Percentiles rank a stretch among this genome's conserved stretches.
phyloP scores from a whole-genome alignment of 2,113 vertebrate genomes.

The Apodemus speciosus region DNA sequence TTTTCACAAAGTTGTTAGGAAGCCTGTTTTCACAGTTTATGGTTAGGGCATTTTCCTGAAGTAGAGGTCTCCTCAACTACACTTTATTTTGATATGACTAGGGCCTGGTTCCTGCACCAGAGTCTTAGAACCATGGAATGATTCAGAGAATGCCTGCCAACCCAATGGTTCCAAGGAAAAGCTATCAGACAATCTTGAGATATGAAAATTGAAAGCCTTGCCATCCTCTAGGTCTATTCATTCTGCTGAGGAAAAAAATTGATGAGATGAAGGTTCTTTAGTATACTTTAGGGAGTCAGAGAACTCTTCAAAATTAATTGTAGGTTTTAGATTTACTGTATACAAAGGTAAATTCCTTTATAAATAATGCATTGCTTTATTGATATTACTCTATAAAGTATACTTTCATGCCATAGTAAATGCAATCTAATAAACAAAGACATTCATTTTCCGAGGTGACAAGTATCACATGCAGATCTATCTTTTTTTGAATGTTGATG shows the following conservation, averaged over 20 bases:
- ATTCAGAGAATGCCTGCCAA: slow-evolving; percentile 29
- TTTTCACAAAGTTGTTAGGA: slow-evolving; percentile 56
- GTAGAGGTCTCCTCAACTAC: slow-evolving; percentile 40
- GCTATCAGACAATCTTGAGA: neutral
- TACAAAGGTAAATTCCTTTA: slow-evolving; percentile 40
- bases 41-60: slow-evolving; percentile 49
- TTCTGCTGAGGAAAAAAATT: neutral
- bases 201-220: neutral
- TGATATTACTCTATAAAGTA: neutral
- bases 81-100: slow-evolving; percentile 52
- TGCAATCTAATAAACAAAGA: neutral
- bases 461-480: slow-evolving; percentile 34
- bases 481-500: neutral
- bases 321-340: neutral
- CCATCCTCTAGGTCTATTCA: neutral
- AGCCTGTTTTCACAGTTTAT: slow-evolving; percentile 31
- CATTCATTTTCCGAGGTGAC: neutral
- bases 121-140: neutral
- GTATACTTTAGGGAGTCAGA: neutral
- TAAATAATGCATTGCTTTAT: neutral
- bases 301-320: slow-evolving; percentile 34
- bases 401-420: neutral
- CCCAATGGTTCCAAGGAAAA: neutral
- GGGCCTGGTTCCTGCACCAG: neutral
- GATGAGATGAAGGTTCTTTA: neutral